Conservation (phyloP, 2,113 vertebrate genomes). For the Actenoides lindsayi region DNA sequence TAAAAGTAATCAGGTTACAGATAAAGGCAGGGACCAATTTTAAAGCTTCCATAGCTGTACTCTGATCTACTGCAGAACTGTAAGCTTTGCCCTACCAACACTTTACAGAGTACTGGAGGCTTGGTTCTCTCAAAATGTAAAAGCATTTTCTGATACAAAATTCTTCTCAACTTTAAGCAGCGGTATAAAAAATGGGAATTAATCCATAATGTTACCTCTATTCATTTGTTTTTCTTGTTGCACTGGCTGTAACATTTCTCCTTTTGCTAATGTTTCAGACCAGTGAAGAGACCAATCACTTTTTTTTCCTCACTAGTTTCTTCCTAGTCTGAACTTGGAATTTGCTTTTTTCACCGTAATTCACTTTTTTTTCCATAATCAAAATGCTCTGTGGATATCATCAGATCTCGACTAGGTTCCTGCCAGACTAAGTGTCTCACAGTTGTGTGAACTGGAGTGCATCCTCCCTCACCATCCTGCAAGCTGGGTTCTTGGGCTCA, state of each 20-base stretch:
- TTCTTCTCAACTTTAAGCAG: not conserved
- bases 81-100: not conserved
- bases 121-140: not conserved
- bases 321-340: not conserved
- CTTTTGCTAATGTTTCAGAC: not conserved
- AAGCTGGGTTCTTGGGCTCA: not conserved
- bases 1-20: not conserved
- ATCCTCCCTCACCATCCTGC: not conserved
- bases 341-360: not conserved
- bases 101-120: not conserved
- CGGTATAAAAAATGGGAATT: not conserved
- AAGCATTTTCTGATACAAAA: not conserved
- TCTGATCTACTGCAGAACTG: not conserved
- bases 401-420: not conserved
- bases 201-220: not conserved
- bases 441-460: not conserved
- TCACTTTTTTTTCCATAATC: not conserved
- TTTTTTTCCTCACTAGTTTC: not conserved
- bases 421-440: not conserved
- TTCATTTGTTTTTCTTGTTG: not conserved
- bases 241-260: not conserved
- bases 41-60: not conserved
- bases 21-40: not conserved
- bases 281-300: not conserved
- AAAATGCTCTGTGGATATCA: not conserved